phyloP scores from a whole-genome alignment of 2,113 vertebrate genomes.

The Psittacus erithacus region DNA sequence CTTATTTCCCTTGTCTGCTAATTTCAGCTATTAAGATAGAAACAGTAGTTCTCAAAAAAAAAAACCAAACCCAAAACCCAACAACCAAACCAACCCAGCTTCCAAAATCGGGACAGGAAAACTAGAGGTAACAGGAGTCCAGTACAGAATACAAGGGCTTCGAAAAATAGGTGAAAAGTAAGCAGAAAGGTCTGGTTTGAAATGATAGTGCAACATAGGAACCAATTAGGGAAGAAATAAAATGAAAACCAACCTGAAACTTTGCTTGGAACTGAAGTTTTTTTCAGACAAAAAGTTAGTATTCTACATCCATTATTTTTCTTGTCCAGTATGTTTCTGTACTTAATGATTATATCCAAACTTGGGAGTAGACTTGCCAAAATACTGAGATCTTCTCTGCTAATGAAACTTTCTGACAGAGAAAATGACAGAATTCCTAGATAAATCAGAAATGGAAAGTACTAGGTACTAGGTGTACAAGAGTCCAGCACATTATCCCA shows the following conservation, averaged over 20 bases:
- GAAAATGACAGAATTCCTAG: background rate
- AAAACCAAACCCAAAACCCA: background rate
- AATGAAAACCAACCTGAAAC: background rate
- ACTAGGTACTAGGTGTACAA: background rate
- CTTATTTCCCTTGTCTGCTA: background rate
- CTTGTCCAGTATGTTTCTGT: background rate
- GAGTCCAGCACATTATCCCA: background rate
- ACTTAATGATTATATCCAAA: constrained; percentile 18
- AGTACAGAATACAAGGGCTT: background rate
- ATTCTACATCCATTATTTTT: background rate
- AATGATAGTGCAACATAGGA: background rate
- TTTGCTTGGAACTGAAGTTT: background rate
- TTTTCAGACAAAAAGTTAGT: background rate
- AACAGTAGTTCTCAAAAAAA: background rate
- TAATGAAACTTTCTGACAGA: constrained; percentile 31
- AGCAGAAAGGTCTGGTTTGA: background rate
- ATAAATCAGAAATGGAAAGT: constrained; percentile 27
- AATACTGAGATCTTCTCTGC: constrained; percentile 2
- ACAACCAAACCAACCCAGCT: background rate
- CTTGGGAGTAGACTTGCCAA: background rate
- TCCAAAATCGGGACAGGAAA: background rate
- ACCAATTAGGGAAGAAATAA: background rate
- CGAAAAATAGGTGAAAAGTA: background rate
- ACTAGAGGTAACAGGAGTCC: background rate
- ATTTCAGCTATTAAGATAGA: background rate